Percentiles rank a stretch among this genome's conserved stretches.
These are phyloP conservation scores for Cephus runcator DNA, from an alignment of 2,888 invertebrate species.

Conservation along the genomic window DNA sequence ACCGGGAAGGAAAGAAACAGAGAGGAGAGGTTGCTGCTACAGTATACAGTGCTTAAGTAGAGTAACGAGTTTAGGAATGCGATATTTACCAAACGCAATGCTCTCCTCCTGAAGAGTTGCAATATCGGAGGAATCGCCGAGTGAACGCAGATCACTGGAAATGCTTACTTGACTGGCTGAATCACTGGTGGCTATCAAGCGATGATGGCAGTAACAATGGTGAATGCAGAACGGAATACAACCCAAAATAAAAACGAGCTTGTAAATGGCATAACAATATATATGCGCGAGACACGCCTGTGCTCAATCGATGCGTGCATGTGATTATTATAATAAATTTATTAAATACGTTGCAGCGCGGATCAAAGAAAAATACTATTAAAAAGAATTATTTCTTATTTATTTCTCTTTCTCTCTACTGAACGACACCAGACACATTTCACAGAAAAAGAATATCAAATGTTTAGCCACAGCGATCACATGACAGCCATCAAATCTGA, in stretches of 20 bases:
- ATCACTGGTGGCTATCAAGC: constrained; percentile 64
- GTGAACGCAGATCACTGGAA: constrained; percentile 64
- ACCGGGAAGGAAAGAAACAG: neutral
- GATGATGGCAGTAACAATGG: constrained; percentile 41
- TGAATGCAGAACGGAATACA: constrained; percentile 47
- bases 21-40: neutral
- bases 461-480: neutral
- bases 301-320: neutral
- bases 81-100: constrained; percentile 62
- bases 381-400: neutral
- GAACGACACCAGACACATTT: neutral
- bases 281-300: neutral
- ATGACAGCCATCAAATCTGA: neutral
- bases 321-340: neutral
- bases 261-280: neutral
- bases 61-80: constrained; percentile 11
- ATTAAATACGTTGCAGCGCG: neutral
- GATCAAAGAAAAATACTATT: neutral
- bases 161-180: constrained; percentile 65
- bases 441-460: neutral
- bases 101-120: constrained; percentile 63
- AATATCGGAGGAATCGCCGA: constrained; percentile 62
- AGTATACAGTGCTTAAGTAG: neutral
- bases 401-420: neutral
- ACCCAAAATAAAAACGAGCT: constrained; percentile 36